A percentile compares a stretch with the other conserved stretches of the same genome.
Conservation (phyloP, 2,888 invertebrate species). For the Amphimallon solstitiale region DNA sequence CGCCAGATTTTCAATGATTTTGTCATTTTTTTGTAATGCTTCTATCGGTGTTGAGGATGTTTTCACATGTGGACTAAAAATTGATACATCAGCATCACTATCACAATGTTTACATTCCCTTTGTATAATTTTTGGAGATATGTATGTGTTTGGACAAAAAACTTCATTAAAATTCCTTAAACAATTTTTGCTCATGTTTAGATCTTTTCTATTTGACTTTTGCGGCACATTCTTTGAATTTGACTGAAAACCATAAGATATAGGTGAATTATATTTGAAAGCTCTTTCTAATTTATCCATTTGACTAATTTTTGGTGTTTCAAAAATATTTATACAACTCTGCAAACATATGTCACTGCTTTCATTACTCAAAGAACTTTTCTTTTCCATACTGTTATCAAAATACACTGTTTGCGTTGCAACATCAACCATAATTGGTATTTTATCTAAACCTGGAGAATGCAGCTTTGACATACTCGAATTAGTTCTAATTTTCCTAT, state of each 20-base stretch:
- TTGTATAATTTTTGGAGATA: conserved; percentile 13
- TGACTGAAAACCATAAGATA: not conserved
- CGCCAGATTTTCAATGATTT: conserved; percentile 24
- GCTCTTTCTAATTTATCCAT: conserved; percentile 14
- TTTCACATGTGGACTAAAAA: conserved; percentile 54
- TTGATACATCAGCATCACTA: conserved; percentile 50
- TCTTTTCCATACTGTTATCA: conserved; percentile 4
- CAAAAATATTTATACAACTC: conserved; percentile 36
- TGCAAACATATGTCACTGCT: conserved; percentile 18
- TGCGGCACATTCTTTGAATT: not conserved
- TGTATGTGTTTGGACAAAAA: conserved; percentile 27
- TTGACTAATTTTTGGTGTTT: conserved; percentile 40
- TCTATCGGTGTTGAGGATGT: conserved; percentile 55
- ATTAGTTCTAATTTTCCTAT: conserved; percentile 38
- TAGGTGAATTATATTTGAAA: conserved; percentile 1
- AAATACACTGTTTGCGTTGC: conserved; percentile 40
- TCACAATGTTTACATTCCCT: conserved; percentile 42
- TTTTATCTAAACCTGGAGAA: conserved; percentile 49
- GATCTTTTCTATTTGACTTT: not conserved
- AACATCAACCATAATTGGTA: conserved; percentile 42
- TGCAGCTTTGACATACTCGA: conserved; percentile 50
- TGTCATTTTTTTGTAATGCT: conserved; percentile 24
- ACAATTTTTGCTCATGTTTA: conserved; percentile 25
- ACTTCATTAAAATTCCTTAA: conserved; percentile 41
- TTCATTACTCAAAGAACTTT: not conserved